Conservation (phyloP, 2,888 invertebrate species). For the Leptinotarsa haldemani region DNA sequence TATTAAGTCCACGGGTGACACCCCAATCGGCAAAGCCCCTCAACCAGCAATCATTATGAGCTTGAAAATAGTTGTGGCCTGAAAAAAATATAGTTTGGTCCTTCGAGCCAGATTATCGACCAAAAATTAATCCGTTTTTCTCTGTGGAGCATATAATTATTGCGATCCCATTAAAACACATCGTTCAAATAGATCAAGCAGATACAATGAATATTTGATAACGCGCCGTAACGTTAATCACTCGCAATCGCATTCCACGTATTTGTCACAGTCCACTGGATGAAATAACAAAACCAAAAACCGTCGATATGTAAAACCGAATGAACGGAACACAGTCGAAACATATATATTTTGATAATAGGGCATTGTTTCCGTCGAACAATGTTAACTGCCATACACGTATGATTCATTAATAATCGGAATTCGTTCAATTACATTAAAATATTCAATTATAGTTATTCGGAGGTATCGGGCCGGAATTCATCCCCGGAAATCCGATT, state of each 20-base stretch:
- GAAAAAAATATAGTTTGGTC: background rate
- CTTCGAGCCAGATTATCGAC: background rate
- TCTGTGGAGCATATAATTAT: too few species aligned
- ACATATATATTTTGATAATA: conserved; percentile 17
- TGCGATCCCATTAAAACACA: too few species aligned
- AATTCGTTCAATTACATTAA: conserved; percentile 15
- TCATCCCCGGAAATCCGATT: conserved; percentile 25
- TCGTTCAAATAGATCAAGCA: too few species aligned
- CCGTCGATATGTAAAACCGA: conserved; percentile 4
- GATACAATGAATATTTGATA: too few species aligned
- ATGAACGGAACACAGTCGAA: conserved; percentile 14
- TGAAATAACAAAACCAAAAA: background rate
- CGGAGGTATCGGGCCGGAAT: conserved; percentile 21
- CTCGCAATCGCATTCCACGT: too few species aligned
- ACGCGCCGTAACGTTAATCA: too few species aligned
- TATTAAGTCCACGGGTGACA: too few species aligned
- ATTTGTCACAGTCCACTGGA: background rate
- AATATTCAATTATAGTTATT: conserved; percentile 23
- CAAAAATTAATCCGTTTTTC: background rate
- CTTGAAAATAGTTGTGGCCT: too few species aligned
- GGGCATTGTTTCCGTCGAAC: conserved; percentile 6
- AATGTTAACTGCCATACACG: conserved; percentile 13
- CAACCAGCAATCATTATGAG: too few species aligned
- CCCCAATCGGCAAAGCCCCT: too few species aligned
- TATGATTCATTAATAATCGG: conserved; percentile 15